phyloP scores from a whole-genome alignment of 1,140 invertebrate genomes.

The Tetranychus cinnabarinus region DNA sequence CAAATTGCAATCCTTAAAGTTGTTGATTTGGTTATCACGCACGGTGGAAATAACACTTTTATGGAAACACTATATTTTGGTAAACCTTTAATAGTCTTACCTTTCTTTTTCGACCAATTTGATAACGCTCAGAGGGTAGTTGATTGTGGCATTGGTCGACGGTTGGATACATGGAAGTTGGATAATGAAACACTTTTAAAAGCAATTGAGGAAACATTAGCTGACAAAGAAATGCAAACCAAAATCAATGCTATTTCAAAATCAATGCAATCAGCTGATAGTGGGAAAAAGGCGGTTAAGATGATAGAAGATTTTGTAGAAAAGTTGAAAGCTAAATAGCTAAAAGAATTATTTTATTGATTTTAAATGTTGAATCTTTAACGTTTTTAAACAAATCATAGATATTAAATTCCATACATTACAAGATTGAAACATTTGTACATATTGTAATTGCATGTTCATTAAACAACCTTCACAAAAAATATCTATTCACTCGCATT shows the following conservation, averaged over 20 bases:
- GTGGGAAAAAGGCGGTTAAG: background rate
- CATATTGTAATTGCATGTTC: too few species aligned
- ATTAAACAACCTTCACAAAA: too few species aligned
- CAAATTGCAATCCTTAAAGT: constrained; percentile 1
- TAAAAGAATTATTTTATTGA: too few species aligned
- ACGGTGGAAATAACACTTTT: constrained; percentile 15
- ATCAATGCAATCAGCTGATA: background rate
- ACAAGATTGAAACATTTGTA: too few species aligned
- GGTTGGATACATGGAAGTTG: background rate
- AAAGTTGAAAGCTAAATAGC: too few species aligned
- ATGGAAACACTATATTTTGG: background rate
- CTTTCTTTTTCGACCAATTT: constrained; percentile 7
- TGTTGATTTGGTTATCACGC: constrained; percentile 16
- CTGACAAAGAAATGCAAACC: background rate
- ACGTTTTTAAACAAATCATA: too few species aligned
- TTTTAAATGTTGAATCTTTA: too few species aligned
- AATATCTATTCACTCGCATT: too few species aligned
- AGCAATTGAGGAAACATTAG: background rate
- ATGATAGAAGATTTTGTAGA: background rate
- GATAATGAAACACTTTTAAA: background rate
- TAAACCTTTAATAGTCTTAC: constrained; percentile 1
- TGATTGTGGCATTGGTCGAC: constrained; percentile 5
- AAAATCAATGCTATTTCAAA: background rate
- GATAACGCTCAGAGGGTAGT: constrained; percentile 8
- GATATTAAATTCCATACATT: too few species aligned